A percentile compares a stretch with the other conserved stretches of the same genome.
Conservation (phyloP, 2,113 vertebrate species). For the Atractosteus spatula region DNA sequence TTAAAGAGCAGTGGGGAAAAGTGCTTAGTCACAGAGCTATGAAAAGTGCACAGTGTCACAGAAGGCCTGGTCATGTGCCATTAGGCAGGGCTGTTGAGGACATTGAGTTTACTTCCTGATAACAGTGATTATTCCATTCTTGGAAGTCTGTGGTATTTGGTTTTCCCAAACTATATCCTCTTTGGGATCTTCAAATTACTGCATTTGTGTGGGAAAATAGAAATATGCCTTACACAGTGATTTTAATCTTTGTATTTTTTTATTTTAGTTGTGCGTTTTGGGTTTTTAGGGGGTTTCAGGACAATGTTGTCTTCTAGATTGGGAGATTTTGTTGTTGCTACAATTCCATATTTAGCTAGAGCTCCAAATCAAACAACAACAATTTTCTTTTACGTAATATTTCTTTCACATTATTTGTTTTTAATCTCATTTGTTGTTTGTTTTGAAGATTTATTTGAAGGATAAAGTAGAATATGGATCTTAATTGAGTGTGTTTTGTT, state of each 20-base stretch:
- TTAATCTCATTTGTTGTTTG: no score
- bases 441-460: no score
- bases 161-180: not conserved
- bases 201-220: not conserved
- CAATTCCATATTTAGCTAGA: not conserved
- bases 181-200: not conserved
- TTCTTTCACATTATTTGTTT: no score
- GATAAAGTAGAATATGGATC: no score
- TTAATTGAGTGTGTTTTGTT: no score
- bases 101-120: not conserved
- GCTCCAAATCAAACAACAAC: not conserved
- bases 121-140: constrained; percentile 4
- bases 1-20: no score
- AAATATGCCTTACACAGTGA: not conserved
- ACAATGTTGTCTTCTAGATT: constrained; percentile 1
- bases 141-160: not conserved
- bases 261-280: not conserved
- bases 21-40: no score
- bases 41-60: no score
- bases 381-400: no score
- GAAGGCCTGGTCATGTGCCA: not conserved
- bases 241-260: not conserved
- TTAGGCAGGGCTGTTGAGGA: not conserved
- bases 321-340: not conserved
- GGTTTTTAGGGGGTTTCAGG: not conserved